These are phyloP conservation scores for Mastomys natalensis DNA, from an alignment of 2,113 vertebrate species.

Conservation along the genomic window DNA sequence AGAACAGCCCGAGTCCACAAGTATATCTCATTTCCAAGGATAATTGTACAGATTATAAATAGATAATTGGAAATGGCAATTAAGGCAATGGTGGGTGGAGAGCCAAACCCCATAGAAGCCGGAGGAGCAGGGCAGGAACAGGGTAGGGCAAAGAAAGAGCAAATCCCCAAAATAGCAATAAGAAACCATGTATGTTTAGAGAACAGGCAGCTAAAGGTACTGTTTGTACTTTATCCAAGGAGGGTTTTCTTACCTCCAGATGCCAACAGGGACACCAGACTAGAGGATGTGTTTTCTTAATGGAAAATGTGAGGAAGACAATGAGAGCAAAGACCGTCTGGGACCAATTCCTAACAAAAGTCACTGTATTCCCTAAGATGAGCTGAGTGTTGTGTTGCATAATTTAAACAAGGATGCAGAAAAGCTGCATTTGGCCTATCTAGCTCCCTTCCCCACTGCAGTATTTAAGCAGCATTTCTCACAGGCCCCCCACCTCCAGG, in stretches of 20 bases:
- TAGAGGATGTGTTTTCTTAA: background rate
- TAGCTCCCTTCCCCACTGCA: accelerated
- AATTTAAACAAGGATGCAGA: background rate
- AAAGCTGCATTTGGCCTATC: accelerated
- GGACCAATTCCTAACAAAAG: background rate
- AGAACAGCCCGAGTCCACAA: background rate
- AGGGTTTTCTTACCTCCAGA: background rate
- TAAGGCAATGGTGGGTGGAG: accelerated
- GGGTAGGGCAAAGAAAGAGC: background rate
- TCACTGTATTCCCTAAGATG: too few species aligned
- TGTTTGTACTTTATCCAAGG: background rate
- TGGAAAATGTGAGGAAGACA: too few species aligned
- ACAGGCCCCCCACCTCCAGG: background rate
- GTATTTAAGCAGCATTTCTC: background rate
- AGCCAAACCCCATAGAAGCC: accelerated
- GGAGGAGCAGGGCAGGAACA: too few species aligned
- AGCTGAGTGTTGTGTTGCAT: accelerated
- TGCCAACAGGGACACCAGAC: background rate
- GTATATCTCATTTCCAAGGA: background rate
- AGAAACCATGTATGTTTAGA: background rate
- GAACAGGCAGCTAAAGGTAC: background rate
- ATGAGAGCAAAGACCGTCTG: background rate
- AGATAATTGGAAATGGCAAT: accelerated
- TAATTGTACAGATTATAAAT: background rate
- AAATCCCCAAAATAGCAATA: background rate